Conservation (phyloP, 2,888 invertebrate genomes). For the Calameuta idolon region DNA sequence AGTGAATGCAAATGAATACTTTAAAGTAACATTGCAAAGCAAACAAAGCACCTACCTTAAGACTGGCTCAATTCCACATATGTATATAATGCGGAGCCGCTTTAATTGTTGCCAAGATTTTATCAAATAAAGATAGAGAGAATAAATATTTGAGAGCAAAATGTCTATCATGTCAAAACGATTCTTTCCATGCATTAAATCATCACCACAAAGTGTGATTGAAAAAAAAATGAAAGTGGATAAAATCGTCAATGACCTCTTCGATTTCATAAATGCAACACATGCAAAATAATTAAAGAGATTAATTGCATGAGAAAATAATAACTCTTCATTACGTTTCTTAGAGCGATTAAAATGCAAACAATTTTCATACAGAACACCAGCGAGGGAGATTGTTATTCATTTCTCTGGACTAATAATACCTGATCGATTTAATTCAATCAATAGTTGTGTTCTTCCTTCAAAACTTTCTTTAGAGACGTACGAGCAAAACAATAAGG, state of each 20-base stretch:
- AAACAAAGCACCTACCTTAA: conserved; percentile 8
- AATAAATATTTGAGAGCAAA: not conserved
- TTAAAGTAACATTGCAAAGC: not conserved
- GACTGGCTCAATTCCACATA: not conserved
- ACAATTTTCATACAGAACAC: not conserved
- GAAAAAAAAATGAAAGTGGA: not conserved
- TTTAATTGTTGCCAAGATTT: not conserved
- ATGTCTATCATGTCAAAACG: not conserved
- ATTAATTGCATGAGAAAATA: not conserved
- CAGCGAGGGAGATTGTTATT: not conserved
- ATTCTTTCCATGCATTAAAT: not conserved
- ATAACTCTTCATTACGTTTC: not conserved
- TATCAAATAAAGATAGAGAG: not conserved
- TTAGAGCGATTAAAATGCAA: not conserved
- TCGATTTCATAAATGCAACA: not conserved
- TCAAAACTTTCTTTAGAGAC: not conserved
- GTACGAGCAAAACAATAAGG: not conserved
- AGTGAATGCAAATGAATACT: not conserved
- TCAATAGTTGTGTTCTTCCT: not conserved
- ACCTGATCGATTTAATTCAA: not conserved
- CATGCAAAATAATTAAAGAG: not conserved
- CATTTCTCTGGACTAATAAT: not conserved
- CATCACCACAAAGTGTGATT: not conserved
- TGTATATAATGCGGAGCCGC: not conserved
- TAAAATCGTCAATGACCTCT: not conserved